Conservation (phyloP, 2,113 vertebrate species). For the Suricata suricatta region DNA sequence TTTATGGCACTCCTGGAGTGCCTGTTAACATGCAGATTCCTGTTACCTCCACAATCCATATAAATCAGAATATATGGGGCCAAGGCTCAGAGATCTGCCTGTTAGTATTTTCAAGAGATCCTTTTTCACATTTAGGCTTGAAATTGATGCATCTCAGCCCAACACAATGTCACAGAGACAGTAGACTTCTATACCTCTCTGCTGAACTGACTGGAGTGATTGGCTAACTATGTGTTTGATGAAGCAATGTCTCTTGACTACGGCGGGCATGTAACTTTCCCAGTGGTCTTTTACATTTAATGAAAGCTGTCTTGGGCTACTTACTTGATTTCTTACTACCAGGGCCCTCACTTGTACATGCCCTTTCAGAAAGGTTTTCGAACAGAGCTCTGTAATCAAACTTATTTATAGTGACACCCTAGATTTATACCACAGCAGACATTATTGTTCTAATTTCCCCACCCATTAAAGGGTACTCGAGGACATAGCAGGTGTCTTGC, state of each 20-base stretch:
- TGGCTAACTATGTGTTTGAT: not conserved
- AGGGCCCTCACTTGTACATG: not conserved
- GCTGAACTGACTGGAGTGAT: not conserved
- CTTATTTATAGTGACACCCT: not conserved
- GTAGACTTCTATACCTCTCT: not conserved
- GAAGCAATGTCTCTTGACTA: not conserved
- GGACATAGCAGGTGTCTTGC: slow-evolving; percentile 63
- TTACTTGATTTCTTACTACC: not conserved
- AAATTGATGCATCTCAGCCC: not conserved
- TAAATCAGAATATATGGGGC: not conserved
- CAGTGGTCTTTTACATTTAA: not conserved
- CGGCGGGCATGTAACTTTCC: not conserved
- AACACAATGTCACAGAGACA: not conserved
- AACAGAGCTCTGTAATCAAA: not conserved
- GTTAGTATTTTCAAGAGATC: not conserved
- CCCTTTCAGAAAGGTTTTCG: not conserved
- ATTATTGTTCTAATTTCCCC: not conserved
- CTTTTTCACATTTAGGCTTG: not conserved
- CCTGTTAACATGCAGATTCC: not conserved
- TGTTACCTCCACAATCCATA: not conserved
- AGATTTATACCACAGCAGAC: not conserved
- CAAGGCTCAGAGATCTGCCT: not conserved
- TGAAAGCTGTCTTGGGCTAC: not conserved
- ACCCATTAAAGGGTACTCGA: not conserved
- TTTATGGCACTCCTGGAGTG: not conserved